A percentile compares a stretch with the other conserved stretches of the same genome.
phyloP scores from a whole-genome alignment of 1,140 invertebrate genomes.

The Yoshiicerus persimilis region DNA sequence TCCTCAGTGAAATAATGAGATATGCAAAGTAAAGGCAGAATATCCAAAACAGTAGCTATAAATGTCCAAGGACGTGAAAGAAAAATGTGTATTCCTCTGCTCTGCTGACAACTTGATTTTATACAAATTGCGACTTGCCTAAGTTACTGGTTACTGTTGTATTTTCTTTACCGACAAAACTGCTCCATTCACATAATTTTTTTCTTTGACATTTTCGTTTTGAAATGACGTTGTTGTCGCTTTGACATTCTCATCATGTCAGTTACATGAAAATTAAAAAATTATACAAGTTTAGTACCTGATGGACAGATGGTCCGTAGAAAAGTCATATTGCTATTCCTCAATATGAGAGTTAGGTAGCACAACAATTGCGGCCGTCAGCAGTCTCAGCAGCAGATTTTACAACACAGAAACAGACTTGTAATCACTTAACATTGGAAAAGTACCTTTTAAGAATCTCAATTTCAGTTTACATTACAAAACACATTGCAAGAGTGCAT shows the following conservation, averaged over 20 bases:
- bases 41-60: neutral
- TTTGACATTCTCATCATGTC: neutral
- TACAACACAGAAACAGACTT: too few relatives aligned
- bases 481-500: too few relatives aligned
- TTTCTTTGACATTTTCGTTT: neutral
- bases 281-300: neutral
- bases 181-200: neutral
- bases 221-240: neutral
- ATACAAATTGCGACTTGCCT: neutral
- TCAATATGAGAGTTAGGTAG: too few relatives aligned
- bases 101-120: neutral
- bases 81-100: neutral
- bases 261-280: neutral
- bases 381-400: too few relatives aligned
- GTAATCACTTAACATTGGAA: too few relatives aligned
- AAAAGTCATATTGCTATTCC: neutral
- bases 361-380: too few relatives aligned
- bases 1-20: neutral
- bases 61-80: neutral
- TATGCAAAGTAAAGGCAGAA: too few relatives aligned
- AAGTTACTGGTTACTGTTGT: neutral
- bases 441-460: too few relatives aligned
- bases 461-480: too few relatives aligned
- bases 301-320: neutral
- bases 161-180: neutral